Percentiles rank a stretch among this genome's conserved stretches.
These are phyloP conservation scores for Hylaea fasciaria DNA, from an alignment of 2,888 invertebrate genomes.

Conservation along the genomic window DNA sequence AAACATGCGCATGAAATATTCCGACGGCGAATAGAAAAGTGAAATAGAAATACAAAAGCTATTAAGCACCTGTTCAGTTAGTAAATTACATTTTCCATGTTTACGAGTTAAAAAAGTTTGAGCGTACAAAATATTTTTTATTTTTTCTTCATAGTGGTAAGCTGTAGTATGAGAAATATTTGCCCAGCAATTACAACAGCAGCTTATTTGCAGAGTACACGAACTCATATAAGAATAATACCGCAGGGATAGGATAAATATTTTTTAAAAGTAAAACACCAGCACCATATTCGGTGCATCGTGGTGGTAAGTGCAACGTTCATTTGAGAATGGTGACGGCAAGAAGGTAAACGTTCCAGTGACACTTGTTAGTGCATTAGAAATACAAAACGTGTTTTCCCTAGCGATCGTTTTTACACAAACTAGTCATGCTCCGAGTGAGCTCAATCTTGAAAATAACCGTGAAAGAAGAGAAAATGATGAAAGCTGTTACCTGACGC, in stretches of 20 bases:
- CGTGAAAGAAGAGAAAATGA: background rate
- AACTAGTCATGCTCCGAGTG: too few species aligned
- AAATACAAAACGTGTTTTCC: too few species aligned
- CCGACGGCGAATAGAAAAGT: conserved; percentile 5
- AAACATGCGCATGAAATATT: conserved; percentile 30
- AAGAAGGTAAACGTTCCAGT: too few species aligned
- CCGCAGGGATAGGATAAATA: too few species aligned
- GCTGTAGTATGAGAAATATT: background rate
- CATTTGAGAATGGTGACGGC: too few species aligned
- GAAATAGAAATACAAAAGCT: conserved; percentile 31
- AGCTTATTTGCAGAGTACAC: too few species aligned
- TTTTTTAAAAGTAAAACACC: too few species aligned
- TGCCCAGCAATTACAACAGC: background rate
- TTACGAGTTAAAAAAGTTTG: conserved; percentile 1
- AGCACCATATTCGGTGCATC: too few species aligned
- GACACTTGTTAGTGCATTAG: too few species aligned
- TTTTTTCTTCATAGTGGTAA: background rate
- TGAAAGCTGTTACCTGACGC: conserved; percentile 68
- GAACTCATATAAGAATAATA: too few species aligned
- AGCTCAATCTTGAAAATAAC: background rate
- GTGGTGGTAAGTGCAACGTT: too few species aligned
- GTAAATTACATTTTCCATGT: conserved; percentile 16
- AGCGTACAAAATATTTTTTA: background rate
- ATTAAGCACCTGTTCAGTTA: conserved; percentile 12
- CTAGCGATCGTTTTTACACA: too few species aligned